Conservation (phyloP, 2,113 vertebrate genomes). For the Balaeniceps rex region DNA sequence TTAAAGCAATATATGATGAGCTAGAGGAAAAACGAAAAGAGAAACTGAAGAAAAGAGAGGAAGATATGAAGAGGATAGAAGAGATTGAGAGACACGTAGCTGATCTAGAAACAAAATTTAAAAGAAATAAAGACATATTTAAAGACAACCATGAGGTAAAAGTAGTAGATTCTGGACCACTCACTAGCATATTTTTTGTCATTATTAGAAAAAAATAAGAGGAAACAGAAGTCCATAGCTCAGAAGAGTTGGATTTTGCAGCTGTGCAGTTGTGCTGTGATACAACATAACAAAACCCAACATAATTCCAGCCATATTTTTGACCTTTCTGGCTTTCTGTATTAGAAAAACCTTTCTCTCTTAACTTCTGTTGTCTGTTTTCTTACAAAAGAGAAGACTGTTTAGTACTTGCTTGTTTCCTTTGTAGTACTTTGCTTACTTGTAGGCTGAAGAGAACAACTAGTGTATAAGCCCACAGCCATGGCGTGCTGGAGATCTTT, state of each 20-base stretch:
- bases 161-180: background rate
- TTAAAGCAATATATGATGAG: background rate
- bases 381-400: background rate
- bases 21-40: background rate
- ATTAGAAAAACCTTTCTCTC: background rate
- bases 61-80: slow-evolving; percentile 43
- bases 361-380: background rate
- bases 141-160: slow-evolving; percentile 35
- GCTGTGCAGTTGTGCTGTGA: background rate
- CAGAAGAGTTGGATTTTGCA: background rate
- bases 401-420: background rate
- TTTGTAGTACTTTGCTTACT: background rate
- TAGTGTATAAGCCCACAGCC: background rate
- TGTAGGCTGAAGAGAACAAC: background rate
- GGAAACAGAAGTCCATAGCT: background rate
- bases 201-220: background rate
- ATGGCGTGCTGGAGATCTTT: background rate
- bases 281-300: background rate
- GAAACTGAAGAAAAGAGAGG: background rate
- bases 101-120: slow-evolving; percentile 48
- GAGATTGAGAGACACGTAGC: slow-evolving; percentile 6
- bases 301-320: background rate
- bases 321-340: background rate
- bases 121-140: slow-evolving; percentile 14
- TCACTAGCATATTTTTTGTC: background rate